Base-by-base conservation (phyloP, 1,140 invertebrate genomes). In the Oryzaephilus surinamensis region DNA sequence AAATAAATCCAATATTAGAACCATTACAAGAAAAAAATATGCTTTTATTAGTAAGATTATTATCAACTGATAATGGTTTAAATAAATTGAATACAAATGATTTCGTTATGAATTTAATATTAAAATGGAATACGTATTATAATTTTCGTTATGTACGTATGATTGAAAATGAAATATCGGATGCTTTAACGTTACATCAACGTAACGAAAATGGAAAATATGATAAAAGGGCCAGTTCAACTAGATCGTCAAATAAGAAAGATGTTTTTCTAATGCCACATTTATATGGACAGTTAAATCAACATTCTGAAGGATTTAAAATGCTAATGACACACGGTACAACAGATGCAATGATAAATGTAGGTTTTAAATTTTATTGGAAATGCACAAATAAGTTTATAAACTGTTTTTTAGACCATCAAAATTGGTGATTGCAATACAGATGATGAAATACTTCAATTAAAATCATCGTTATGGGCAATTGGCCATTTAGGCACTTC, bases 381-480 rank as follows among this genome's bases (percentile, higher is more conserved):
- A 30, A 10, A 7, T 18, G 15, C 5, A 23, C 21, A 23, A 2
- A 23, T 12, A 8, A 11, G 24, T 15, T 23, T 12, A 24, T 26
- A 24, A 24, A 10, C 3, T 28, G 4, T 1, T 24, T 54, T 61
- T 18, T 43, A 64, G 57, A 32, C 51, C 24, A 28, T 65, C 35
- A 38, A 54, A 26, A 44, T 38, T 24, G 68, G 66, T 21, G 66
- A 67, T 23, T 80, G 74, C 50, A 51, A 60, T 1, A 72, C 72
- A 1, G 75, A 80, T 28, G 65, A 72, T 36, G 76, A 81, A 48
- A 75, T 83, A 17, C 59, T 83, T 1, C 73, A 80, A 36, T 59
- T 94, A 10, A 97, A 97, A 60, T 75, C 88, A 13, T 84, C 90
- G 0, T 59, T 97, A 0, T 97, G 93, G 92, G 81, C 82, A 6